Conservation (phyloP, 1,140 invertebrate genomes). For the Bilobella aurantiaca region DNA sequence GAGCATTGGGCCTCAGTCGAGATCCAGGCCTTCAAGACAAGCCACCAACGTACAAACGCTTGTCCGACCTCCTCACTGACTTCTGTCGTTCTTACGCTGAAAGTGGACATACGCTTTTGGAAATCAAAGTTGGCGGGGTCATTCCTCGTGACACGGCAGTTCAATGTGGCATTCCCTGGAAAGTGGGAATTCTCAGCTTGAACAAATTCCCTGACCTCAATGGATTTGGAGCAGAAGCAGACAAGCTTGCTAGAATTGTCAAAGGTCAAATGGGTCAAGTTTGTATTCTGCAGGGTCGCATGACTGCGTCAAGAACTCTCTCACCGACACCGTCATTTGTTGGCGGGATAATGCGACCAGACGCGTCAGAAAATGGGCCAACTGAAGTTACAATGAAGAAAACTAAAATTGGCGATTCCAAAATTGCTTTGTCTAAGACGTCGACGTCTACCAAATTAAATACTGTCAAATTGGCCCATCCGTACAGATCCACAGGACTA, state of each 20-base stretch:
- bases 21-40: conserved; percentile 31
- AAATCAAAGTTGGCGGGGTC: conserved; percentile 29
- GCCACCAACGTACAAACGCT: conserved; percentile 12
- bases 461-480: background rate
- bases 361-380: too few relatives aligned
- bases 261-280: conserved; percentile 8
- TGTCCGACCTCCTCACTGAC: conserved; percentile 28
- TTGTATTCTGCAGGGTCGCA: background rate
- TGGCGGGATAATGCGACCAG: background rate
- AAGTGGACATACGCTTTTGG: conserved; percentile 26
- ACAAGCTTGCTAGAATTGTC: background rate
- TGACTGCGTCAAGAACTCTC: too few relatives aligned
- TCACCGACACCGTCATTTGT: background rate
- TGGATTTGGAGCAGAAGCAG: background rate
- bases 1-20: conserved; percentile 31
- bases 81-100: conserved; percentile 17
- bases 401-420: too few relatives aligned
- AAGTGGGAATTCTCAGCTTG: conserved; percentile 9
- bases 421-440: too few relatives aligned
- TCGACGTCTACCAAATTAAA: background rate
- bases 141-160: conserved; percentile 30
- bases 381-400: too few relatives aligned
- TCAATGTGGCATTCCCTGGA: conserved; percentile 20
- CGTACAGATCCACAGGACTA: background rate
- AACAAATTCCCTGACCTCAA: background rate